Evolutionary conservation across 2,113 vertebrate species (phyloP), one percentile per base, ranked within the genome.

Genomic region (Melanostigma gelatinosum): DNA sequence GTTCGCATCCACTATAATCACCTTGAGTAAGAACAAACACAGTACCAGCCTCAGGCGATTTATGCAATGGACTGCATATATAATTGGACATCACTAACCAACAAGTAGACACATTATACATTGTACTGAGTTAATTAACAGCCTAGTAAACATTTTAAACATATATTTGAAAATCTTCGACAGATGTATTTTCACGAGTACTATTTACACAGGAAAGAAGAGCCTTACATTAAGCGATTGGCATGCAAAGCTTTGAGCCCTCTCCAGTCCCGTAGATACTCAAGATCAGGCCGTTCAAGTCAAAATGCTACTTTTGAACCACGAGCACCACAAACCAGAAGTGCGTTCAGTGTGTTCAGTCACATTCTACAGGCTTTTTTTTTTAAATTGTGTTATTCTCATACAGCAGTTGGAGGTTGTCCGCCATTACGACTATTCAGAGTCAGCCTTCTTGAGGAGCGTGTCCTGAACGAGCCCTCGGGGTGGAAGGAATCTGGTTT

Each of bases 381-480:
- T 24, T 24, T 24, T 24, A 1, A 72, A 15, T 32, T 4, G 8
- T 27, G 40, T 22, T 29, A 4, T 15, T 70, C 50, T 95, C 94
- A 97, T 20, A 97, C 96, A 8, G 96, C 94, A 22, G 97, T 95
- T 3, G 95, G 94, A n/a, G 94, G 91, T 15, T 96, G 93, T 48
- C 93, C 95, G 0, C 94, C 91, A 8, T 93, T 93, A 57, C 87
- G 89, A 34, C 95, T 93, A 6, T 96, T 96, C 83, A 96, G 84
- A 52, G 96, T 95, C 16, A 91, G 86, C 22, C 94, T 60, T 80
- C 96, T 92, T 38, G 93, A 88, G 0, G 96, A 96, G 40, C 96
- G 93, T 16, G 96, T 96, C 84, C 96, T 92, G 65, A 97, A 93
- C 0, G 97, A 97, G 7, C 96, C 96, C 50, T 98, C 97, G 0